Evolutionary conservation across 2,888 invertebrate genomes (phyloP), one percentile per base, ranked within the genome.

Genomic region (Lepidocyrtoides sp.): DNA sequence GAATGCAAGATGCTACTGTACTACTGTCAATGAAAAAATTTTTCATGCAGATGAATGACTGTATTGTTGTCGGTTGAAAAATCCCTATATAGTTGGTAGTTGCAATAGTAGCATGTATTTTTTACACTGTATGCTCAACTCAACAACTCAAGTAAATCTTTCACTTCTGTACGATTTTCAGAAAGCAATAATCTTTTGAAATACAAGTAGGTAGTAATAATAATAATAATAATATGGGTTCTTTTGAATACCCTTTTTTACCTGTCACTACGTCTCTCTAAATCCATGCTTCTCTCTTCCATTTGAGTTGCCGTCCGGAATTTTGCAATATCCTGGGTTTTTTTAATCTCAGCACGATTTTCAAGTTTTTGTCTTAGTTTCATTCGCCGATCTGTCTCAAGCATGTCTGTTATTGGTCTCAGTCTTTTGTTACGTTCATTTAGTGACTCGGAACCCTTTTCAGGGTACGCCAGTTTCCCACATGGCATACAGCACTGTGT

Each of bases 261-360:
- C 93, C 85, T 91, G 72, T 93, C 93, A 57, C 92, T 86, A 4
- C 92, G 87, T 51, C 88, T 81, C 36, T 93, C 92, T 90, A 93
- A 92, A 83, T 93, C 92, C 83, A 91, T 91, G 32, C 48, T 66
- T 12, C 90, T 88, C 72, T 93, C 92, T 57, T 92, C 91, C 89
- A 92, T 89, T 60, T 91, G 48, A 0, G 44, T 69, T 51, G 51
- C 63, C 20, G 92, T 90, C 26, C 87, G 91, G 79, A 92, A 93
- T 60, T 89, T 89, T 1, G 93, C 91, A 32, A 93, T 82, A 12
- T 91, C 91, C 29, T 23, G 32, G n/a, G 91, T 85, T 75, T 93
- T 92, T 60, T 81, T 90, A 1, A 89, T 88, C 79, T 94, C 92
- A 5, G 91, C 91, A 17, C 51, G 72, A 79, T 93, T 93, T 26